Conservation (phyloP, 2,797 vertebrate species). For the Phylloscopus collybita region DNA sequence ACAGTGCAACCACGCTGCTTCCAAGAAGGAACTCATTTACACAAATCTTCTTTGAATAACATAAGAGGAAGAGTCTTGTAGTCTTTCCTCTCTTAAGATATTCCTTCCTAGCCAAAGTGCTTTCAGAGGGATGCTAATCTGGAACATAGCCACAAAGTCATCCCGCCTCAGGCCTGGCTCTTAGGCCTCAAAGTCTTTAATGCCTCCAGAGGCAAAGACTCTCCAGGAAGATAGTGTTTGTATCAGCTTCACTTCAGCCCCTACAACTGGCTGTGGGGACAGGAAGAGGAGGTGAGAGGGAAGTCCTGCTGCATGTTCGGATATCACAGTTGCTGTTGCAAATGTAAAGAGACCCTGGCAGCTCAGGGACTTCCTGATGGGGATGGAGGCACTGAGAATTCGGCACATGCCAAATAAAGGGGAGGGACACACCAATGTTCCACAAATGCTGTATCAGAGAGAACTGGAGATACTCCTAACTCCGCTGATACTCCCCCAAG, state of each 20-base stretch:
- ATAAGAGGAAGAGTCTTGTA: background rate
- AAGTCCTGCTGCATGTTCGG: background rate
- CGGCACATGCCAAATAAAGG: fast-evolving
- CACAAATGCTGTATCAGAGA: background rate
- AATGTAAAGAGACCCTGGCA: background rate
- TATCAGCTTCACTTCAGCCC: background rate
- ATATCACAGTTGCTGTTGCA: background rate
- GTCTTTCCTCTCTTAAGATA: background rate
- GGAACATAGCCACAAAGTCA: background rate
- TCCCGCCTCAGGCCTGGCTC: background rate
- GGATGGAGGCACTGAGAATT: background rate
- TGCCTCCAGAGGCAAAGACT: background rate
- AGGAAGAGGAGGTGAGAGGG: background rate
- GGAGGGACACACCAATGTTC: background rate
- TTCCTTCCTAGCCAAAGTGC: background rate
- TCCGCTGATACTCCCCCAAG: background rate
- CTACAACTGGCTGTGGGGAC: background rate
- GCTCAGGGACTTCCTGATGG: background rate
- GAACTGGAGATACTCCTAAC: background rate
- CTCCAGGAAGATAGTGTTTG: background rate
- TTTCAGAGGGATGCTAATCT: background rate
- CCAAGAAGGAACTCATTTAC: background rate
- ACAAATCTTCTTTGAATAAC: background rate
- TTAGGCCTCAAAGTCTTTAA: background rate
- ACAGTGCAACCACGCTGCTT: background rate